These are phyloP conservation scores for Chiloscyllium plagiosum DNA, from an alignment of 2,113 vertebrate genomes.

Conservation along the genomic window DNA sequence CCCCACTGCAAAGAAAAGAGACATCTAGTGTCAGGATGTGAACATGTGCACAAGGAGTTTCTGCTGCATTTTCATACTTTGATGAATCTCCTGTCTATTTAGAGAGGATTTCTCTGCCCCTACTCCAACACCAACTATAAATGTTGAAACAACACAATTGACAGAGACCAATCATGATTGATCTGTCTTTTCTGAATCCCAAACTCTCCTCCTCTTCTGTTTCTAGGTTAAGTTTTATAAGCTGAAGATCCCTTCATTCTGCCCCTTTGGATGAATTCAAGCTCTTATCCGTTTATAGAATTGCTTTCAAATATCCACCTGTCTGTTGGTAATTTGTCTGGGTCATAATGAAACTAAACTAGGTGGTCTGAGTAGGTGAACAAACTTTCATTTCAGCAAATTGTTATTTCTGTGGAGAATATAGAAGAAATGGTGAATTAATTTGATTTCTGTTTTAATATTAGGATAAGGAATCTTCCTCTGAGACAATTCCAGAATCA, in stretches of 20 bases:
- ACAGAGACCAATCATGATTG: not conserved
- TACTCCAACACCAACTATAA: not conserved
- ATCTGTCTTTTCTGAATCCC: not conserved
- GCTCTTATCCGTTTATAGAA: not conserved
- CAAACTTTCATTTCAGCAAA: not conserved
- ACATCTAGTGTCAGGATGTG: not conserved
- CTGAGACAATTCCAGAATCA: constrained; percentile 45
- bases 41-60: not conserved
- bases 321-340: not conserved
- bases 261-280: not conserved
- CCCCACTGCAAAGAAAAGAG: too few relatives aligned
- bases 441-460: not conserved
- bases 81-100: not conserved
- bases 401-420: not conserved
- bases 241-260: not conserved
- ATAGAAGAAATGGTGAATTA: not conserved
- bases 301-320: not conserved
- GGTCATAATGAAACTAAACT: not conserved
- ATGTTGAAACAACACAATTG: not conserved
- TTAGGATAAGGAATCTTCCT: constrained; percentile 26
- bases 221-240: not conserved
- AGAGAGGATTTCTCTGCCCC: not conserved
- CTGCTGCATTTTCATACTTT: not conserved
- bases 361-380: not conserved
- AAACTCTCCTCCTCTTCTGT: not conserved